Evolutionary conservation across 1,140 invertebrate species (phyloP), one percentile per base, ranked within the genome.

Genomic region (Nylanderia fulva): DNA sequence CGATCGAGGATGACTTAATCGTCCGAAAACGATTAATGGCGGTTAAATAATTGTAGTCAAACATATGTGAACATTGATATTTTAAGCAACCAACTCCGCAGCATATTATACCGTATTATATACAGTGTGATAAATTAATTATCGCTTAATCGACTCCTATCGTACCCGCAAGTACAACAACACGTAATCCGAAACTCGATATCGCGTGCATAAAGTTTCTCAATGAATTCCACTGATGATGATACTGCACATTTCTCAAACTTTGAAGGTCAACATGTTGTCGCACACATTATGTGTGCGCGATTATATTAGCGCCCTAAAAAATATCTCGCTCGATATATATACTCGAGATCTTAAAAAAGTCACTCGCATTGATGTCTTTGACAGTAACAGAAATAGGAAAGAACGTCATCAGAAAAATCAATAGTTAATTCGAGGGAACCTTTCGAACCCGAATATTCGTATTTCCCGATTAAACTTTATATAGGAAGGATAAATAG

Each of bases 151-250:
- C 42, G 8, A 45, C 3, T 48, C 15, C 15, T 75, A 60, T 75
- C 33, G n/a, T 36, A 52, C 15, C 27, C 4, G 1, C 54, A 36
- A 42, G 29, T 29, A n/a, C 29, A 66, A 77, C 33, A 66, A 27
- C 54, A 18, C 33, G 21, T 80, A 69, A 80, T 80, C 58, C 7
- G 33, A 56, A 69, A 80, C 24, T 80, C 48, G 48, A 69, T 58
- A 69, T 29, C 48, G 45, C 33, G 21, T 29, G 63, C 33, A 1
- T 42, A 39, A 56, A 80, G 76, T 69, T 18, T 6, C 6, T 39
- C 24, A 36, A 42, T 54, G 36, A 69, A 69, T 69, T 21, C 56
- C 13, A 24, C 4, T 7, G 39, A 66, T 36, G 39, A 54, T 39
- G 33, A 5, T 2, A 5, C 7, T 7, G n/a, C 61, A 48, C 15